phyloP scores from a whole-genome alignment of 2,113 vertebrate genomes.

The human (Homo sapiens) region DNA sequence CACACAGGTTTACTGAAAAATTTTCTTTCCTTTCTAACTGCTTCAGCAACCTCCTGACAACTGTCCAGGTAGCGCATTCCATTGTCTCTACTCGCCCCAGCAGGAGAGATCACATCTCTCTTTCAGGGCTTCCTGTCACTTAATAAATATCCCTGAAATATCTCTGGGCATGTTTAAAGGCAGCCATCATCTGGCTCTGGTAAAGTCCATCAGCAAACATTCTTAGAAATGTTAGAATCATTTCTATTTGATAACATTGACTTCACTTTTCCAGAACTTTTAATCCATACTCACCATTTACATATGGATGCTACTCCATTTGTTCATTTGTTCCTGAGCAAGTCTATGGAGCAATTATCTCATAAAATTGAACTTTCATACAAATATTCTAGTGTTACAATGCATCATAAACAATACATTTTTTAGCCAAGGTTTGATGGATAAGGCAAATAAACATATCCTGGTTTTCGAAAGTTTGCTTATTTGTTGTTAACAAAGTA shows the following conservation, averaged over 20 bases:
- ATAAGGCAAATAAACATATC: neutral
- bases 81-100: neutral
- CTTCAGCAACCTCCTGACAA: neutral
- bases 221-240: conserved; percentile 38
- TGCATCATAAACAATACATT: neutral
- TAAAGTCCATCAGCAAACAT: conserved; percentile 27
- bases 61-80: neutral
- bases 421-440: neutral
- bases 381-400: neutral
- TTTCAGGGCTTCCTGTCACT: conserved; percentile 38
- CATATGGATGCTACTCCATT: neutral
- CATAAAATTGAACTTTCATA: neutral
- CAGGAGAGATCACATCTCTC: neutral
- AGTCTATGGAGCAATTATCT: neutral
- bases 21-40: neutral
- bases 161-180: neutral
- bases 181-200: conserved; percentile 34
- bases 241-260: neutral
- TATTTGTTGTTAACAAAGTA: neutral
- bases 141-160: conserved; percentile 51
- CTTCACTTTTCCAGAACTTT: conserved; percentile 18
- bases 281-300: neutral
- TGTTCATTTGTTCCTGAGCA: neutral
- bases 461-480: conserved; percentile 7
- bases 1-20: neutral